These are phyloP conservation scores for Drosophila nebulosa DNA, from an alignment of 1,140 invertebrate species.

Conservation along the genomic window DNA sequence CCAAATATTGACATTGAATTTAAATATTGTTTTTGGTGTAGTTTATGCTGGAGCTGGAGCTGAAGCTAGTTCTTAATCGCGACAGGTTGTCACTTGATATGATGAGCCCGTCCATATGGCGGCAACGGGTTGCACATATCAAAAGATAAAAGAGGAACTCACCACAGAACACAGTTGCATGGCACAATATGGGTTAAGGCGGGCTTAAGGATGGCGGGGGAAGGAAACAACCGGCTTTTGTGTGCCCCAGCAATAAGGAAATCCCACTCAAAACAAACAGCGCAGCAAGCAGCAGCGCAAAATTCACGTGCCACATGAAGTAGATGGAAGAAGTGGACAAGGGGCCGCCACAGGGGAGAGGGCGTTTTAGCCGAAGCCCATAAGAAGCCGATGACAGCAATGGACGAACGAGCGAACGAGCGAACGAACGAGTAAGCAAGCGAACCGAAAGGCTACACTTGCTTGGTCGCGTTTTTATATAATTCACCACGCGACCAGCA, in stretches of 20 bases:
- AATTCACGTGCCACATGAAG: slow-evolving; percentile 37
- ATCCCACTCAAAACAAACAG: slow-evolving; percentile 54
- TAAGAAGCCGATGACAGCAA: slow-evolving; percentile 11
- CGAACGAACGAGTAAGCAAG: neutral
- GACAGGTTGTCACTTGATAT: slow-evolving; percentile 7
- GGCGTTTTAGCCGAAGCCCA: neutral
- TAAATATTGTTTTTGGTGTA: neutral
- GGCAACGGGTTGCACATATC: neutral
- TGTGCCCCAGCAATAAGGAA: neutral
- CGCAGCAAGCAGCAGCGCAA: slow-evolving; percentile 3
- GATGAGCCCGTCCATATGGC: neutral
- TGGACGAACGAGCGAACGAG: too few species aligned
- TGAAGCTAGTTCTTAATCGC: neutral
- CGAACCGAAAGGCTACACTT: slow-evolving; percentile 21
- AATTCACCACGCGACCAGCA: slow-evolving; percentile 50
- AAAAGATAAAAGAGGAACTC: neutral
- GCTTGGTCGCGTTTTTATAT: slow-evolving; percentile 28
- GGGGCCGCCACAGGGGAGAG: too few species aligned
- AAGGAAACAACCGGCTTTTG: slow-evolving; percentile 32
- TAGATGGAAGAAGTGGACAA: too few species aligned
- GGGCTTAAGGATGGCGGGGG: neutral
- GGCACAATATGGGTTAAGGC: neutral
- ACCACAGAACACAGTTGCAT: slow-evolving; percentile 10
- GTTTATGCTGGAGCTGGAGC: neutral
- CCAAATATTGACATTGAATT: neutral